Evolutionary conservation across 1,140 invertebrate species (phyloP), one percentile per base, ranked within the genome.

Genomic region (Leptopilina clavipes): DNA sequence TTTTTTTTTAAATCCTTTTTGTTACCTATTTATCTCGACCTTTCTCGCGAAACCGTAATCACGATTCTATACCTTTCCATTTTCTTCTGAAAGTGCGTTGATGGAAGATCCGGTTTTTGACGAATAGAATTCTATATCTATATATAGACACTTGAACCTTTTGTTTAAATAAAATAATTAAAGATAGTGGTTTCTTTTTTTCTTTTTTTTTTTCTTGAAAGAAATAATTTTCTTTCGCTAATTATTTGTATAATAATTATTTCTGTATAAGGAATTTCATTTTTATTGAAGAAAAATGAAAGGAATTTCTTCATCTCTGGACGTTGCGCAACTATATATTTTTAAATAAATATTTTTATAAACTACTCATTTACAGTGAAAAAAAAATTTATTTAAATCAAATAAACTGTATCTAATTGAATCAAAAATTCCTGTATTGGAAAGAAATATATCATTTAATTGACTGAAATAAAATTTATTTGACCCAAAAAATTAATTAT

Each of bases 1-100:
- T 65, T 31, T 65, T 31, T 25, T 8, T 11, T 14, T 18, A 40
- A 40, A 40, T 3, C 31, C 22, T 25, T 31, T 65, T 65, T 65
- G 19, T 31, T 65, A n/a, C 59, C n/a, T 31, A 65, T 65, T 65
- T 65, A 31, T 31, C 22, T 65, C 25, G 25, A 65, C 59, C 59
- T 65, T 65, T 65, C 59, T 65, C 59, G 59, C 59, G 59, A 65
- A 65, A 65, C 25, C 22, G 22, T 65, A 65, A 65, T 65, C 22
- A 65, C 59, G 22, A 65, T 65, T 65, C 22, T 31, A 37, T 31
- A 65, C 59, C 59, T 37, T 65, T 65, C 12, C 59, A 65, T 65
- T 37, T 65, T 65, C 59, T n/a, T 22, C 25, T 65, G 22, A 31
- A 65, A 52, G 48, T 52, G n/a, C n/a, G 48, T 52, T 31, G 25